These are phyloP conservation scores for Heteropelma amictum DNA, from an alignment of 2,888 invertebrate species.

Conservation along the genomic window DNA sequence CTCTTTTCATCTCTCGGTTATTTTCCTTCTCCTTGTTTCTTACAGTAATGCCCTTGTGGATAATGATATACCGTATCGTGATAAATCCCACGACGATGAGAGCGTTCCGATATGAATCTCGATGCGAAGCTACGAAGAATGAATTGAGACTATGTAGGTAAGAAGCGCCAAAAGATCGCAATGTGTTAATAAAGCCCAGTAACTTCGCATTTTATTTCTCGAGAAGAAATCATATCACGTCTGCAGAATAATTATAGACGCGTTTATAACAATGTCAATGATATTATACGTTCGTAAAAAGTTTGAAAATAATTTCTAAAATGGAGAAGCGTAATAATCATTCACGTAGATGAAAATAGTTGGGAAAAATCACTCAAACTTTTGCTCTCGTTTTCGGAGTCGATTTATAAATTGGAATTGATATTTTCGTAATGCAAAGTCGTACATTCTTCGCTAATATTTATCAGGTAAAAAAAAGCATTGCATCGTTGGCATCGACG, in stretches of 20 bases:
- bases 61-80: slow-evolving; percentile 43
- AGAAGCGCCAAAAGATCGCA: slow-evolving; percentile 11
- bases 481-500: too few relatives aligned
- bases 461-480: too few relatives aligned
- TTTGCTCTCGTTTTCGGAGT: too few relatives aligned
- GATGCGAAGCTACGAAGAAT: slow-evolving; percentile 60
- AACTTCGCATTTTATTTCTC: background rate
- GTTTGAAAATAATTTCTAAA: too few relatives aligned
- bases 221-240: background rate
- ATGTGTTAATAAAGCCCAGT: slow-evolving; percentile 32
- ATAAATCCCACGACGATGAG: slow-evolving; percentile 38
- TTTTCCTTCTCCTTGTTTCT: slow-evolving; percentile 27
- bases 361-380: too few relatives aligned
- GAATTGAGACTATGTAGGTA: slow-evolving; percentile 34
- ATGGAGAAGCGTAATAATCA: too few relatives aligned
- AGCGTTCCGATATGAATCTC: slow-evolving; percentile 36
- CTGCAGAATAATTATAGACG: slow-evolving; percentile 4
- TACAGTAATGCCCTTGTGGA: slow-evolving; percentile 32
- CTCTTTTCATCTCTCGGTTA: slow-evolving; percentile 27
- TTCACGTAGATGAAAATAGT: too few relatives aligned
- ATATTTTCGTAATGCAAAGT: too few relatives aligned
- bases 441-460: too few relatives aligned
- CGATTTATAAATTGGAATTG: too few relatives aligned
- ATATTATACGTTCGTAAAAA: too few relatives aligned
- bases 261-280: background rate